Conservation (phyloP, 1,140 invertebrate species). For the Mesaphorura yosii region DNA sequence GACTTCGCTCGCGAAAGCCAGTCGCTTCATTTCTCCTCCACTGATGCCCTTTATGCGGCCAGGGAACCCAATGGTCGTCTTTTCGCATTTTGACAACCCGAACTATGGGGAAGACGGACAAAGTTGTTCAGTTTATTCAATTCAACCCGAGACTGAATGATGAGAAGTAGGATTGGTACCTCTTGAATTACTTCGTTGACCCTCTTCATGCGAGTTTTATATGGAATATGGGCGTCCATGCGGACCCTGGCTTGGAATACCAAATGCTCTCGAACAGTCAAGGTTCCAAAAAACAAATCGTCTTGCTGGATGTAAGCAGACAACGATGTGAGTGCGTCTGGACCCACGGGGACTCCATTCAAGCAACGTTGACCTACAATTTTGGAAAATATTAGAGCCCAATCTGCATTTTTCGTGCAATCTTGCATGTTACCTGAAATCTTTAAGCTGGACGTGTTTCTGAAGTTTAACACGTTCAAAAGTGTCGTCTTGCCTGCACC, state of each 20-base stretch:
- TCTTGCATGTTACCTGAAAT: constrained; percentile 21
- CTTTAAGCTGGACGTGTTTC: constrained; percentile 36
- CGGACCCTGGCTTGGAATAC: constrained; percentile 82
- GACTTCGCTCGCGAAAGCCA: constrained; percentile 34
- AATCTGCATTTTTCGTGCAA: constrained; percentile 29
- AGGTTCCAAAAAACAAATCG: constrained; percentile 79
- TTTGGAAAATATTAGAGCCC: constrained; percentile 33
- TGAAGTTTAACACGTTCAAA: constrained; percentile 45
- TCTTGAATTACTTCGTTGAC: constrained; percentile 82
- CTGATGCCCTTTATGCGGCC: constrained; percentile 81
- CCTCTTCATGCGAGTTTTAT: constrained; percentile 58
- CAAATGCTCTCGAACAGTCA: constrained; percentile 83
- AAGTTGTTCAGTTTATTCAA: too few species aligned
- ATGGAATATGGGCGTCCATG: constrained; percentile 71
- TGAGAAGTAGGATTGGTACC: constrained; percentile 45
- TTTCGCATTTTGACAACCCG: constrained; percentile 68
- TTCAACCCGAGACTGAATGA: too few species aligned
- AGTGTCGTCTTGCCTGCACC: constrained; percentile 47
- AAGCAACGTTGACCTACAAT: constrained; percentile 33
- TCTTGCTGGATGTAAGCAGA: constrained; percentile 91
- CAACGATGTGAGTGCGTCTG: constrained; percentile 35
- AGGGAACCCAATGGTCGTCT: constrained; percentile 74
- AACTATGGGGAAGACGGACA: constrained; percentile 54
- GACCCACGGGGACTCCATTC: constrained; percentile 32
- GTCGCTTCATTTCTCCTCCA: constrained; percentile 87